Evolutionary conservation across 2,797 vertebrate genomes (phyloP).

Genomic region (Sebastes alutus): DNA sequence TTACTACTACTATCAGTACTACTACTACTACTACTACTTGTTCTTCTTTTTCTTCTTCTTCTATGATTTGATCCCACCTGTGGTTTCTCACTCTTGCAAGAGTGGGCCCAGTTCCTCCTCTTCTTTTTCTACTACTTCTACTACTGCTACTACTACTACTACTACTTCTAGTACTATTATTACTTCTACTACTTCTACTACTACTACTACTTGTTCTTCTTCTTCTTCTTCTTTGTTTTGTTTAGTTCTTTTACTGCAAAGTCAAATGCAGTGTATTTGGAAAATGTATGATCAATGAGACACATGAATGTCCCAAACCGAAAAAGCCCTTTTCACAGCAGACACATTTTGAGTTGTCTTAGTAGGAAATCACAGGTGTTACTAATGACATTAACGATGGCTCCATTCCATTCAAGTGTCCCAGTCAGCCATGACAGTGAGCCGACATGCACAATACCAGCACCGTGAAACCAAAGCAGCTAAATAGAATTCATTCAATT

Average conservation of each 20-base stretch:
- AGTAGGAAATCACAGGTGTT: not conserved
- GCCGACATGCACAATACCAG: not conserved
- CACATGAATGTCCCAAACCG: not conserved
- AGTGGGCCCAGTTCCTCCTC: not conserved
- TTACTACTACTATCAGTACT: too few species aligned
- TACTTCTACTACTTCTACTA: fast-evolving
- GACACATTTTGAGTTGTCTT: not conserved
- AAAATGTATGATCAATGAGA: not conserved
- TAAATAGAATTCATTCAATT: too few species aligned
- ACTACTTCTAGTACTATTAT: fast-evolving
- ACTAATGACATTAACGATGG: not conserved
- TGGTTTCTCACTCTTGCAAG: not conserved
- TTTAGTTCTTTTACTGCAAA: not conserved
- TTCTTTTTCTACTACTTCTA: too few species aligned
- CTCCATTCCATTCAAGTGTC: not conserved
- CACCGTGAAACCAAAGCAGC: not conserved
- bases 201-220: too few species aligned
- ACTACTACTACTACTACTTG: too few species aligned
- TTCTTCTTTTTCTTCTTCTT: too few species aligned
- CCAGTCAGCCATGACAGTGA: not conserved
- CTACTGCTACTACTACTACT: fast-evolving
- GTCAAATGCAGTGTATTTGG: not conserved
- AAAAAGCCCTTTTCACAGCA: not conserved
- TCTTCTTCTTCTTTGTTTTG: too few species aligned
- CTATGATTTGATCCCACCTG: not conserved